These are phyloP conservation scores for Pardosa pseudoannulata DNA, from an alignment of 2,888 invertebrate genomes.

Conservation along the genomic window DNA sequence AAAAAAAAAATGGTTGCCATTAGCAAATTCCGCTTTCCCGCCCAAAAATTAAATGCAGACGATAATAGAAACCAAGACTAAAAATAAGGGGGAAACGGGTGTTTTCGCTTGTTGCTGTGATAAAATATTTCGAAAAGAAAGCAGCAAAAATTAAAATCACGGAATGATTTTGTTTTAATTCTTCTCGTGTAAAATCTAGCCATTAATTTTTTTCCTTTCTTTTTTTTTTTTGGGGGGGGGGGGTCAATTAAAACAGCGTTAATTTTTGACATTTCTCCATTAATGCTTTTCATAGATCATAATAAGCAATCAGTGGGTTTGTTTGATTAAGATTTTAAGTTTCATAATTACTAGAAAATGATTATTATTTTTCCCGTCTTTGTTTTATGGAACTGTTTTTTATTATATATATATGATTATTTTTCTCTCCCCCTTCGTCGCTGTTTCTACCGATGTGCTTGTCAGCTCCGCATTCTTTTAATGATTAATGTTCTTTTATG, in stretches of 20 bases:
- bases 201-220: constrained; percentile 42
- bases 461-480: constrained; percentile 42
- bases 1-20: constrained; percentile 29
- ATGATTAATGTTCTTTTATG: constrained; percentile 61
- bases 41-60: constrained; percentile 58
- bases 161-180: constrained; percentile 68
- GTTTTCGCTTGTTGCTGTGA: constrained; percentile 47
- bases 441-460: constrained; percentile 27
- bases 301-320: constrained; percentile 63
- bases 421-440: constrained; percentile 17
- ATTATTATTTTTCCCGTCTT: constrained; percentile 37
- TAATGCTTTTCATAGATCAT: constrained; percentile 64
- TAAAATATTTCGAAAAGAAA: constrained; percentile 35
- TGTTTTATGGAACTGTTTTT: constrained; percentile 1
- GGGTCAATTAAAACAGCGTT: constrained; percentile 69
- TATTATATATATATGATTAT: too few relatives aligned
- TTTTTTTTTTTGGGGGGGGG: too few relatives aligned
- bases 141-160: constrained; percentile 33
- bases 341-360: constrained; percentile 62
- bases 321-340: constrained; percentile 68
- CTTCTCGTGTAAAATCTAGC: constrained; percentile 46
- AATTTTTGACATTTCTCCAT: constrained; percentile 62
- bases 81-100: not conserved
- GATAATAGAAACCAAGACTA: constrained; percentile 30
- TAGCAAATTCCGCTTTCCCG: constrained; percentile 45